Evolutionary conservation across 2,113 vertebrate species (phyloP), one percentile per base, ranked within the genome.

Genomic region (Mystacornis crossleyi): DNA sequence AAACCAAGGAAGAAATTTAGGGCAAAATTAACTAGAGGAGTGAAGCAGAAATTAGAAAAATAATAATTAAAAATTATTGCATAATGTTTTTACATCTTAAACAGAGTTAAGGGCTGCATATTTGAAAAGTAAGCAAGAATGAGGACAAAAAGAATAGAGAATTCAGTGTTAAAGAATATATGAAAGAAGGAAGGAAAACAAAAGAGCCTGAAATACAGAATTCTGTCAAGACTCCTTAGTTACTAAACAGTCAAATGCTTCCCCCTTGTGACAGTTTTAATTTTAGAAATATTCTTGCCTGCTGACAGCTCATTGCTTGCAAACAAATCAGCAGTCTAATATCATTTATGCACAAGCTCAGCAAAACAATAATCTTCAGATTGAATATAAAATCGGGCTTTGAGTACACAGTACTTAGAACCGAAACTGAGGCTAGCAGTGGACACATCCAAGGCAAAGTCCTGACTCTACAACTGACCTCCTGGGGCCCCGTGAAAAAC

Each of bases 201-300:
- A 81, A 61, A 69, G 12, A 85, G 20, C 8, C 54, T 66, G 28
- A 88, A 92, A 88, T 1, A 3, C 8, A 4, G 8, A 82, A 85
- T 73, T 61, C 73, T 85, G 29, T 69, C 70, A 85, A 89, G 61
- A 71, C 18, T 81, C 38, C 48, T 65, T 38, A 65, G 71, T 58
- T 87, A 85, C 71, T 88, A 70, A 93, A 91, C 42, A 95, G 93
- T 69, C 95, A 93, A 94, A 96, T 96, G 94, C 78, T 88, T 94
- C 93, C 95, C 94, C 91, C 95, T 95, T 95, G 93, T 96, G 95
- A 96, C 94, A 95, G 84, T 70, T 90, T 48, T 90, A 91, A 94
- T 82, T 93, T 84, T 88, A 93, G 84, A 96, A 93, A 90, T 73
- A 88, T 15, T 66, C 36, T 62, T 96, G n/a, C 29, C 38, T 53